Base-by-base conservation (phyloP, 1,140 invertebrate genomes). In the Chlorops oryzae region DNA sequence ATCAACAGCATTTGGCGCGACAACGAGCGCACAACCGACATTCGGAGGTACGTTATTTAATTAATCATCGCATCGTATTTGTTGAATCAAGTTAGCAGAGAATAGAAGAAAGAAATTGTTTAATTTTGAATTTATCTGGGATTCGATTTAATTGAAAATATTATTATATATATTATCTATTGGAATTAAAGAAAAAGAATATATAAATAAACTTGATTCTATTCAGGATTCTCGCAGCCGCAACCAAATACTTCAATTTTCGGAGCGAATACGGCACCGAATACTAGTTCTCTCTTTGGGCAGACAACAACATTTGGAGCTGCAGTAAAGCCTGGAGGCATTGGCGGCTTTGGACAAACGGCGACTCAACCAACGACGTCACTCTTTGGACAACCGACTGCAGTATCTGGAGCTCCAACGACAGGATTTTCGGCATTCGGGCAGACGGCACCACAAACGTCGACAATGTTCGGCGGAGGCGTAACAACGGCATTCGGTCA, bases 401-500 rank as follows among this genome's bases (percentile, higher is more conserved):
- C 63, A 59, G 17, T 61, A 47, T 51, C 76, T 63, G 60, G 77
- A 72, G 58, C 59, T 62, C n/a, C n/a, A n/a, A 35, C 73, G 61
- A 42, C 78, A 37, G 52, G 60, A 15, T 72, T 78, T 12, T 63
- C 69, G 0, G 56, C 79, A 7, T 88, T 89, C 68, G 85, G 83
- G 0, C 81, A 82, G 57, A 67, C 79, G 9, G 75, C 76, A 17
- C 65, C 77, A 35, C 68, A 74, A 0, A 73, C 72, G 2, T 50
- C 80, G 3, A 78, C 77, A 55, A 73, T 85, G 0, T 85, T 86
- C 70, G 80, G 81, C 17, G 73, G 73, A 43, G 75, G 72, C 6
- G 59, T 73, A 15, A 74, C 47, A 22, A 65, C 63, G 2, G 56
- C 63, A 22, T 65, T 70, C 56, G 59, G 62, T 20, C 52, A 73